Conservation (phyloP, 2,888 invertebrate genomes). For the Linnaemya vulpina region DNA sequence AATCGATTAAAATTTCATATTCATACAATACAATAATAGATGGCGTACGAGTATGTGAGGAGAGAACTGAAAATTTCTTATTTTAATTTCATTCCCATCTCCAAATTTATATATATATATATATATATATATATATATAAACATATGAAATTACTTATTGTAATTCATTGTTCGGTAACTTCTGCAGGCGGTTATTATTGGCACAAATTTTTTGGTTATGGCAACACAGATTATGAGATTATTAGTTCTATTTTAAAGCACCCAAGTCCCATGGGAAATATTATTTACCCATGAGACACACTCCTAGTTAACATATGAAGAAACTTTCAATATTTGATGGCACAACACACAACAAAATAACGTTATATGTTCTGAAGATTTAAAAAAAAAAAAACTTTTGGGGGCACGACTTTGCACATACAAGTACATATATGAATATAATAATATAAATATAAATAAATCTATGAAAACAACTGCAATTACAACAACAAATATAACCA, state of each 20-base stretch:
- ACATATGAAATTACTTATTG: too few relatives aligned
- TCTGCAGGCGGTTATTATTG: not conserved
- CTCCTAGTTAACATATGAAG: constrained; percentile 17
- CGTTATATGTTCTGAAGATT: constrained; percentile 55
- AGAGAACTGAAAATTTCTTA: too few relatives aligned
- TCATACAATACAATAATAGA: too few relatives aligned
- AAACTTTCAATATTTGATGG: constrained; percentile 54
- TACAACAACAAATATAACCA: constrained; percentile 43
- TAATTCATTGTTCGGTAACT: too few relatives aligned
- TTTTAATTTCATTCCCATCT: too few relatives aligned
- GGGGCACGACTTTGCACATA: constrained; percentile 67
- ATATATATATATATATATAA: too few relatives aligned
- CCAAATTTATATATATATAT: too few relatives aligned
- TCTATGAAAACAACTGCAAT: constrained; percentile 22
- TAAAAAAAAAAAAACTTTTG: constrained; percentile 52
- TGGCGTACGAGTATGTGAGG: too few relatives aligned
- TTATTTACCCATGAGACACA: constrained; percentile 16
- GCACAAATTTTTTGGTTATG: not conserved
- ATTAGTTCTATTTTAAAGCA: not conserved
- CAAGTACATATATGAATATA: not conserved
- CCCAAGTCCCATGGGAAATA: constrained; percentile 20
- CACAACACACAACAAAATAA: constrained; percentile 37
- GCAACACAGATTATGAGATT: not conserved
- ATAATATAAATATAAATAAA: constrained; percentile 29
- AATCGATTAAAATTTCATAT: too few relatives aligned